Evolutionary conservation across 2,113 vertebrate genomes (phyloP).

Genomic region (Indri indri): DNA sequence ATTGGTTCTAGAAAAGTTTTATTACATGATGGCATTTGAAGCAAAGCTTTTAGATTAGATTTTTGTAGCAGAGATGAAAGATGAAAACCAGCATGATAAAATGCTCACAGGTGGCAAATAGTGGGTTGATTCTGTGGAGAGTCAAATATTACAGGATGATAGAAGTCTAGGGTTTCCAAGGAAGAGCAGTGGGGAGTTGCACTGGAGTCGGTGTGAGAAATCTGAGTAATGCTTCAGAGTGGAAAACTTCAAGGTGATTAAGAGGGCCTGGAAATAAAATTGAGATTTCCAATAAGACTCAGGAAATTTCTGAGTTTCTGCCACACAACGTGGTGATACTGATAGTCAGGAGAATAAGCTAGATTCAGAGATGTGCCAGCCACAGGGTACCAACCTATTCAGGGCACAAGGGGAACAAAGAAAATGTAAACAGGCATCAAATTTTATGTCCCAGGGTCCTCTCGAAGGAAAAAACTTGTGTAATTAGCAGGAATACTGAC

Average conservation of each 20-base stretch:
- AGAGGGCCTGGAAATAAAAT: background rate
- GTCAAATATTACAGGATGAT: background rate
- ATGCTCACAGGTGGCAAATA: background rate
- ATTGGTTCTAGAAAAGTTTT: constrained; percentile 6
- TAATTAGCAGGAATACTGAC: background rate
- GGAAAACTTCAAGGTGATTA: background rate
- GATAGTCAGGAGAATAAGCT: background rate
- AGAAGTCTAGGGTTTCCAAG: background rate
- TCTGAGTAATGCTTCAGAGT: background rate
- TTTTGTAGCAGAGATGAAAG: background rate
- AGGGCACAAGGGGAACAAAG: background rate
- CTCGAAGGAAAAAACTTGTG: background rate
- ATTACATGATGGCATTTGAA: background rate
- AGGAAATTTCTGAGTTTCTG: background rate
- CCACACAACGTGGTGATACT: background rate
- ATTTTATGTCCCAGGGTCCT: background rate
- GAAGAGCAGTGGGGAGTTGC: background rate
- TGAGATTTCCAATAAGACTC: background rate
- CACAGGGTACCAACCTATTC: background rate
- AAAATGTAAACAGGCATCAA: background rate
- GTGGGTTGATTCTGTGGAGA: background rate
- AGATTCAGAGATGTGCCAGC: background rate
- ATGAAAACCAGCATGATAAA: background rate
- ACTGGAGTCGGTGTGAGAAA: background rate
- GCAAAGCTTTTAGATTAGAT: background rate